Conservation (phyloP, 92 coral and sea anemone genomes). For the Zoanthus sansibaricus region DNA sequence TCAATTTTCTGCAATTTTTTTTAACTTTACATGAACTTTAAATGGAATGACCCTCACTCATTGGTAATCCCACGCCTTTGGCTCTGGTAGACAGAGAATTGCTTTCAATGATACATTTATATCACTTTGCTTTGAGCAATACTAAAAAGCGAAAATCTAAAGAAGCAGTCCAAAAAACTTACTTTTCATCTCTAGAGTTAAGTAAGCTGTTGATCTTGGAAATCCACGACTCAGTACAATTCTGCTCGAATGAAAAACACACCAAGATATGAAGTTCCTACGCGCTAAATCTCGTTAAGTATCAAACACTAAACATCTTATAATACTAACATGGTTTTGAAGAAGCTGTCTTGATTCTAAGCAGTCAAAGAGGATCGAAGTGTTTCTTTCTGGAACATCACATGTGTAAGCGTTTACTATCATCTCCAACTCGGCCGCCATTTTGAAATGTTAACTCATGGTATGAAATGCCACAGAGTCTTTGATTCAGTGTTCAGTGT, state of each 20-base stretch:
- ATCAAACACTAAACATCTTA: neutral
- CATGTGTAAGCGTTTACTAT: constrained; percentile 68
- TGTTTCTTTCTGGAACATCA: constrained; percentile 56
- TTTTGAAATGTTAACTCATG: constrained; percentile 51
- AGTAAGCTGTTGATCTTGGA: constrained; percentile 77
- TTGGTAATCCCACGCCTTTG: no score
- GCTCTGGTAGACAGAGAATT: no score
- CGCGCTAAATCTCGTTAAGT: neutral
- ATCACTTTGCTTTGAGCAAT: no score
- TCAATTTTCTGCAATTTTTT: no score
- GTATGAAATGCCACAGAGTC: neutral
- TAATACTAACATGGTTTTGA: constrained; percentile 70
- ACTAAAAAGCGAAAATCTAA: neutral
- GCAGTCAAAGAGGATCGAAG: constrained; percentile 74
- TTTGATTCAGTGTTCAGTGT: no score
- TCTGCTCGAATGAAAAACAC: constrained; percentile 50
- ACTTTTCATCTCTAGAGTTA: constrained; percentile 82
- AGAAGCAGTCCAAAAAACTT: neutral
- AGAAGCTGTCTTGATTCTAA: constrained; percentile 74
- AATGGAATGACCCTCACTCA: no score
- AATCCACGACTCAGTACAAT: constrained; percentile 76
- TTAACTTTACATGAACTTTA: no score
- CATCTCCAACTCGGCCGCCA: constrained; percentile 92
- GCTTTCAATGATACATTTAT: no score
- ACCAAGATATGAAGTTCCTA: neutral